Evolutionary conservation across 1,140 invertebrate species (phyloP), one percentile per base, ranked within the genome.

Genomic region (Maconellicoccus hirsutus): DNA sequence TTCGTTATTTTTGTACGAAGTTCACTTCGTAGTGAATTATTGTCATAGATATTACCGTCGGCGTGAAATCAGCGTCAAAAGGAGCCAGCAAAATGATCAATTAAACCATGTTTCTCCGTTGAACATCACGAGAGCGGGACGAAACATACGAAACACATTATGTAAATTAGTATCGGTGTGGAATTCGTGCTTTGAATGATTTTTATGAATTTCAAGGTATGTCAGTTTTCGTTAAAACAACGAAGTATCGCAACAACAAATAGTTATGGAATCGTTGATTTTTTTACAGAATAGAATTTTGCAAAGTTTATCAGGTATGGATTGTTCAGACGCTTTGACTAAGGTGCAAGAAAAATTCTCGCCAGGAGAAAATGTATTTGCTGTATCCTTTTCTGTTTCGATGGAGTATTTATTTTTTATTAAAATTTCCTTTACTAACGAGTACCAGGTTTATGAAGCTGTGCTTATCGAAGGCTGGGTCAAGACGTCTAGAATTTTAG

Each of bases 331-430:
- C 69, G 76, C 80, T 74, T 74, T 77, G 23, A 75, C 78, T 23
- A 79, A 83, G 72, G 82, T 86, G 71, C 85, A 86, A 75, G 83
- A 84, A 59, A 86, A 87, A 78, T 86, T 87, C 71, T 80, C 83
- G 26, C 80, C 81, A 6, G 86, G 84, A 70, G 86, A 87, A 76
- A 81, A 78, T 73, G 83, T 86, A 22, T 74, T 80, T 71, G 79
- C 79, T 74, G 82, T 83, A 83, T 66, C n/a, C n/a, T 52, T 52
- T 52, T 52, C n/a, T 12, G 29, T 33, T 82, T 81, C 81, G 82
- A 80, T 76, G 73, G 1, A 22, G 12, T 22, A 22, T 23, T 38
- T 71, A 25, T 61, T 19, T 27, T 71, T 73, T 71, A 25, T 69
- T 26, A 71, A 59, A 70, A 10, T 59, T 39, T 52, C 70, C 70